These are phyloP conservation scores for Paramacrobiotus metropolitanus DNA, from an alignment of 1,140 invertebrate genomes.

Conservation along the genomic window DNA sequence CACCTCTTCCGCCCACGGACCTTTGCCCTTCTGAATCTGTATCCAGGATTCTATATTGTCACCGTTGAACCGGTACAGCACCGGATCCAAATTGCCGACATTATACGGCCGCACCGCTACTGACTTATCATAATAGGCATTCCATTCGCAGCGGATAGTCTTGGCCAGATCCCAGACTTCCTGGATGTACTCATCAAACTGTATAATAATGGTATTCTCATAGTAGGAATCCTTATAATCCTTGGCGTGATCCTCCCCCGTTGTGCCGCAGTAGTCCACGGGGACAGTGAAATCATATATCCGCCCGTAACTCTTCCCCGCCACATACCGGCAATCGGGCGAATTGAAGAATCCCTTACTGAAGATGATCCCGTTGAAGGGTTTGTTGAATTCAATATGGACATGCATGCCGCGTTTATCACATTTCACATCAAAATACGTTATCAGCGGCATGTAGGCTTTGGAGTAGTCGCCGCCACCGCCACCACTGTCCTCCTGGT, in stretches of 20 bases:
- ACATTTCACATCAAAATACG: conserved; percentile 72
- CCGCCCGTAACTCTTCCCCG: conserved; percentile 60
- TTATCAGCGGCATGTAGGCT: conserved; percentile 47
- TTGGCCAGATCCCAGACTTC: conserved; percentile 50
- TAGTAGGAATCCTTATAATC: conserved; percentile 38
- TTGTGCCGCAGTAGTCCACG: conserved; percentile 69
- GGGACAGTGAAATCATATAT: conserved; percentile 76
- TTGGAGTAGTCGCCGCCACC: neutral
- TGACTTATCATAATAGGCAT: conserved; percentile 79
- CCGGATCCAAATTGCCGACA: conserved; percentile 74
- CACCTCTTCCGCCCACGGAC: conserved; percentile 78
- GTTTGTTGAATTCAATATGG: conserved; percentile 74
- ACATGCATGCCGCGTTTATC: conserved; percentile 85
- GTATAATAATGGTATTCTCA: conserved; percentile 80
- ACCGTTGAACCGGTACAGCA: conserved; percentile 75
- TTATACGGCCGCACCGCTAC: conserved; percentile 70
- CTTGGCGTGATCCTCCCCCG: conserved; percentile 15
- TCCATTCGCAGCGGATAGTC: conserved; percentile 71
- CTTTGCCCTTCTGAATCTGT: conserved; percentile 74
- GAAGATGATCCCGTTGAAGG: conserved; percentile 87
- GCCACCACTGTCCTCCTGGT: too few species aligned
- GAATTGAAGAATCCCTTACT: conserved; percentile 67
- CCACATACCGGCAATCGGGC: conserved; percentile 64
- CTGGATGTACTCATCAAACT: conserved; percentile 80
- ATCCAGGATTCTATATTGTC: conserved; percentile 88